Evolutionary conservation across 2,113 vertebrate genomes (phyloP).

Genomic region (Leucopternis melanops): DNA sequence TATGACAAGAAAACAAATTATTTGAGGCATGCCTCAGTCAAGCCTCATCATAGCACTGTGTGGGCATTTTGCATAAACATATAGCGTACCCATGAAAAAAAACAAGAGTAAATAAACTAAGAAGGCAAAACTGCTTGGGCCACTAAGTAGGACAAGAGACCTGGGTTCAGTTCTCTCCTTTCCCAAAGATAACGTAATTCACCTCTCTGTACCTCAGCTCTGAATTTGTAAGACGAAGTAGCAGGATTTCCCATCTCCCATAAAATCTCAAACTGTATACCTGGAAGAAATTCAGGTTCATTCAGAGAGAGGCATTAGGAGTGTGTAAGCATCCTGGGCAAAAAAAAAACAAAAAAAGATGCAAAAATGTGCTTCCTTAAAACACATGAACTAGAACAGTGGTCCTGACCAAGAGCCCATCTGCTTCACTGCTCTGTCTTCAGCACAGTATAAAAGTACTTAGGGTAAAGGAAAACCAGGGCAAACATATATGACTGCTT

Average conservation of each 20-base stretch:
- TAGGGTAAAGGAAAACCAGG: neutral
- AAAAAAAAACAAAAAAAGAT: neutral
- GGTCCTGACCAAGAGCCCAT: neutral
- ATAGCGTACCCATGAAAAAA: neutral
- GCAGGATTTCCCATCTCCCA: neutral
- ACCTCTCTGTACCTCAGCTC: neutral
- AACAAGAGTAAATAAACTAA: neutral
- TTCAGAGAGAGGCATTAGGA: neutral
- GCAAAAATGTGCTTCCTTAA: neutral
- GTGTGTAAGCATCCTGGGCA: neutral
- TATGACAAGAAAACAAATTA: neutral
- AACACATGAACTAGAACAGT: neutral
- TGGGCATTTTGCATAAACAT: neutral
- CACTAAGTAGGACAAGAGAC: no score
- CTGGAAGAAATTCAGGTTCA: neutral
- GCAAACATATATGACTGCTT: neutral
- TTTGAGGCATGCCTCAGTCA: neutral
- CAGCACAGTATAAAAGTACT: neutral
- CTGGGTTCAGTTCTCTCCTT: neutral
- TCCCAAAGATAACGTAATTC: rapidly evolving
- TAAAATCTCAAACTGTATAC: neutral
- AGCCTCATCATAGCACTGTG: rapidly evolving
- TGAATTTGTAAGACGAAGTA: neutral
- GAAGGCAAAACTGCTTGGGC: neutral
- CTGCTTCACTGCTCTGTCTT: neutral